Evolutionary conservation across 2,888 invertebrate species (phyloP), one percentile per base, ranked within the genome.

Genomic region (Eristalis pertinax): DNA sequence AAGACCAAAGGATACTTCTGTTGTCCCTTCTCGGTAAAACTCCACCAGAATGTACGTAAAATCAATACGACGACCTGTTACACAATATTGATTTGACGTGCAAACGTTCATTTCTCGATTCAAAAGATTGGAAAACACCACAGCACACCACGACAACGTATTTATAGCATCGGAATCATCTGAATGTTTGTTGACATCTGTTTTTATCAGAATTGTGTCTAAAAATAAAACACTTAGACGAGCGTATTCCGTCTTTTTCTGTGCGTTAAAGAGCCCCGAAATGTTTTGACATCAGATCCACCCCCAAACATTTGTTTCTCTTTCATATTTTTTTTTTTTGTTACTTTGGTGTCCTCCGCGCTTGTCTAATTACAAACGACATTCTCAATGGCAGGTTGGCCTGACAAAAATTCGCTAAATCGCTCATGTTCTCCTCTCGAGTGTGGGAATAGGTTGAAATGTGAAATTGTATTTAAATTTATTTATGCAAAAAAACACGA

Each of bases 351-450:
- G 19, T 19, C 19, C 19, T 35, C 22, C 60, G 22, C 38, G 38
- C 24, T 38, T 70, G 70, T 70, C 60, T 70, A 70, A 70, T 70
- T 70, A 70, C 60, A 41, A 35, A 60, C 38, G 70, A 60, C 70
- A 70, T 15, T 41, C 35, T 38, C 58, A 38, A 38, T 70, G 70
- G 60, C 70, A 70, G 35, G 35, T 70, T 70, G 60, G 70, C 69
- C 60, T 70, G 70, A 70, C 70, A 70, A 70, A 70, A 70, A 70
- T 70, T 70, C 60, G 58, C 35, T 41, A 26, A 60, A 26, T 26
- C 35, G 38, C 60, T 70, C 56, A 60, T 70, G 50, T 50, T 50
- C 50, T 10, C 8, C 50, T 56, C 50, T 56, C 22, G 32, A 32
- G 3, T 19, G 15, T 56, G 22, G 56, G 35, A 22, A 19, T 8